These are phyloP conservation scores for Brachirus orientalis DNA, from an alignment of 2,113 vertebrate genomes.

Conservation along the genomic window DNA sequence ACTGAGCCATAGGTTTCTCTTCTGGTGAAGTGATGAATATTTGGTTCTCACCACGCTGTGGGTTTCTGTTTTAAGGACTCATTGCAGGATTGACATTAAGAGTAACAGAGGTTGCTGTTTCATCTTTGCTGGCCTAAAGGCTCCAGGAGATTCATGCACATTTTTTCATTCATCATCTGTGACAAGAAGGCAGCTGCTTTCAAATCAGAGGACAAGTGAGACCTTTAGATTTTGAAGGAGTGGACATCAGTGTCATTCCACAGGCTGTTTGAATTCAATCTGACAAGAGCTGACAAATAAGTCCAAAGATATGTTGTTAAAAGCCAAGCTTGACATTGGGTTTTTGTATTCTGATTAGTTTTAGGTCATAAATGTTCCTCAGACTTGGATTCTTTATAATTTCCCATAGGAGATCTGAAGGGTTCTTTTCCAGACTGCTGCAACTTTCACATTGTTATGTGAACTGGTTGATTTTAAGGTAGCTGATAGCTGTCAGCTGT, in stretches of 20 bases:
- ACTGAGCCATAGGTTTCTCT: conserved; percentile 40
- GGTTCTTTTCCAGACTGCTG: conserved; percentile 20
- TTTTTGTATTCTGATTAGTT: conserved; percentile 1
- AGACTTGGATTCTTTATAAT: conserved; percentile 1
- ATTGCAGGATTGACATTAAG: conserved; percentile 2
- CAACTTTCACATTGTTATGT: conserved; percentile 24
- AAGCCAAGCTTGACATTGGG: not conserved
- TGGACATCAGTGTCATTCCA: conserved; percentile 14
- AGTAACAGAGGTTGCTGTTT: not conserved
- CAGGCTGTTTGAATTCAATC: conserved; percentile 8
- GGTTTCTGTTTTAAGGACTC: conserved; percentile 6
- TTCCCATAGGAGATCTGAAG: conserved; percentile 4
- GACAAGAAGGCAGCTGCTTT: conserved; percentile 17
- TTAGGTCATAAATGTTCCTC: not conserved
- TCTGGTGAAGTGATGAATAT: conserved; percentile 42
- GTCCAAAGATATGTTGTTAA: no score
- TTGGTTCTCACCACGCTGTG: conserved; percentile 19
- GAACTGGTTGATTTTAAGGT: conserved; percentile 46
- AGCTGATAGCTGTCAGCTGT: conserved; percentile 52
- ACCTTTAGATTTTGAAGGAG: conserved; percentile 5
- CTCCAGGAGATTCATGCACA: not conserved
- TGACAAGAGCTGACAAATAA: conserved; percentile 8
- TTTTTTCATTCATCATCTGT: not conserved
- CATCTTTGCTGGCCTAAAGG: not conserved
- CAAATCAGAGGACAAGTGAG: conserved; percentile 8